phyloP scores from a whole-genome alignment of 2,888 invertebrate genomes.

The Caenorhabditis sp. region DNA sequence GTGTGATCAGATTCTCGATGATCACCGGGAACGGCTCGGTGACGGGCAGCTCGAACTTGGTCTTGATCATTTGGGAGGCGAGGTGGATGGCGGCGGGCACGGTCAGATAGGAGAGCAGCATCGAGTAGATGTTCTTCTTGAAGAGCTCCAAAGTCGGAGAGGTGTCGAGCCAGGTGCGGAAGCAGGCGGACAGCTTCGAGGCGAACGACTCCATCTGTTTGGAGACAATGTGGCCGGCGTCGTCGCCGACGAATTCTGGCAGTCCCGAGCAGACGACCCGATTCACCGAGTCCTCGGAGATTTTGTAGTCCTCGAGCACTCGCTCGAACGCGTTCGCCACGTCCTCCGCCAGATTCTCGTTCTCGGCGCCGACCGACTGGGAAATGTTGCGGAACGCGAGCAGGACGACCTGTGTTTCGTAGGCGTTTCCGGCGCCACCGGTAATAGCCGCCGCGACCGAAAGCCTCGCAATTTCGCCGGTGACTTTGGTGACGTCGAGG shows the following conservation, averaged over 20 bases:
- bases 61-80: constrained; percentile 32
- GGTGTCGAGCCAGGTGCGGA: constrained; percentile 31
- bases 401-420: constrained; percentile 54
- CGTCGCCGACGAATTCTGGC: constrained; percentile 10
- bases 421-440: constrained; percentile 44
- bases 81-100: constrained; percentile 31
- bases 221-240: constrained; percentile 8
- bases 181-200: constrained; percentile 2
- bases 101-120: constrained; percentile 62
- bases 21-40: constrained; percentile 67
- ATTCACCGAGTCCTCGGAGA: constrained; percentile 28
- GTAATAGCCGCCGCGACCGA: constrained; percentile 54
- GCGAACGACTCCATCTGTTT: constrained; percentile 49
- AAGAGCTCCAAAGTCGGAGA: constrained; percentile 36
- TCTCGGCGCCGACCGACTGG: too few species aligned
- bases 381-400: constrained; percentile 32
- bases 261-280: constrained; percentile 54
- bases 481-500: constrained; percentile 44
- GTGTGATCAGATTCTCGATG: constrained; percentile 48
- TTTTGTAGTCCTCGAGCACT: constrained; percentile 36
- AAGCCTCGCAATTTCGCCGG: constrained; percentile 17
- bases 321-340: constrained; percentile 18
- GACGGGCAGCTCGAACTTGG: constrained; percentile 64
- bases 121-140: constrained; percentile 47
- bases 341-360: constrained; percentile 40